A percentile compares a stretch with the other conserved stretches of the same genome.
These are phyloP conservation scores for Myripristis murdjan DNA, from an alignment of 2,797 vertebrate species.

Conservation along the genomic window DNA sequence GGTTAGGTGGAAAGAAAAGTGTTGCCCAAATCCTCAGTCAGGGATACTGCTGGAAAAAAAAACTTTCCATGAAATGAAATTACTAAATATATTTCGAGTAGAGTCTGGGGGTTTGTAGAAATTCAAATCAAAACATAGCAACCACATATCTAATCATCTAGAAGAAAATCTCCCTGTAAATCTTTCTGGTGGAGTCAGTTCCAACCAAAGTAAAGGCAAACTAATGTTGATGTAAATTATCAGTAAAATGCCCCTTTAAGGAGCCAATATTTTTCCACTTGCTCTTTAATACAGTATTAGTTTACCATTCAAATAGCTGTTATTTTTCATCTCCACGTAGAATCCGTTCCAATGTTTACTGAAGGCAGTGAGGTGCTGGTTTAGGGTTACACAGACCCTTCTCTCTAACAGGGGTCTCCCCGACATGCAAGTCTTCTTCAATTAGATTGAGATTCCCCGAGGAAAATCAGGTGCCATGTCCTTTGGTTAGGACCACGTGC, in stretches of 20 bases:
- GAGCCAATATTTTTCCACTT: constrained; percentile 14
- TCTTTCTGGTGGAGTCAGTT: constrained; percentile 1
- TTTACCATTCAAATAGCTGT: constrained; percentile 3
- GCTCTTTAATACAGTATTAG: constrained; percentile 8
- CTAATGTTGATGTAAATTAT: not conserved
- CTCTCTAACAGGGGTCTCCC: constrained; percentile 9
- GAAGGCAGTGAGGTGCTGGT: constrained; percentile 15
- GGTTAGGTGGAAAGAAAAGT: no score
- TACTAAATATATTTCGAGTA: not conserved
- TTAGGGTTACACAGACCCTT: constrained; percentile 7
- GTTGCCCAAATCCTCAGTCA: no score
- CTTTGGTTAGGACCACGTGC: constrained; percentile 33
- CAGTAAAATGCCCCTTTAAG: not conserved
- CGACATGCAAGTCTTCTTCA: constrained; percentile 31
- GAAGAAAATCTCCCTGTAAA: not conserved
- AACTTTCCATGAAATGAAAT: not conserved
- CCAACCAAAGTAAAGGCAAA: not conserved
- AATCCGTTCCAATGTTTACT: constrained; percentile 9
- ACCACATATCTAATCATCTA: not conserved
- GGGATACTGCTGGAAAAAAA: no score
- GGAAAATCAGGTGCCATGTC: constrained; percentile 60
- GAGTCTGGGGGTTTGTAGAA: not conserved
- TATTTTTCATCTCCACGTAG: not conserved
- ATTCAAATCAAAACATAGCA: not conserved
- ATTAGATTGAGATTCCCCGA: constrained; percentile 53